Conservation (phyloP, 1,140 invertebrate genomes). For the Drosophila subobscura region DNA sequence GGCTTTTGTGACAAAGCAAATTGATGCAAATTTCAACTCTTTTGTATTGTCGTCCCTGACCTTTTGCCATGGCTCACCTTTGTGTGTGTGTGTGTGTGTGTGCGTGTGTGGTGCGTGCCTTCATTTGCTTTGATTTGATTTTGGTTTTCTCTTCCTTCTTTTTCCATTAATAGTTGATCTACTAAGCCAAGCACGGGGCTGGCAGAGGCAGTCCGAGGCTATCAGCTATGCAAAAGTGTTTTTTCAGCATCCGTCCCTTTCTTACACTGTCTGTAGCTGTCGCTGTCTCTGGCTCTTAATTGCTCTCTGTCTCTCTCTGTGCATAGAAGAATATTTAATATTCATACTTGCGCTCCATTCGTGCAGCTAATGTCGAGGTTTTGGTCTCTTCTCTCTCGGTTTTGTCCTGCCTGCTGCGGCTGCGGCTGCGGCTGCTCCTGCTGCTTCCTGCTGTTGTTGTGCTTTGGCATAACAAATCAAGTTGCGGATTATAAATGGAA, state of each 20-base stretch:
- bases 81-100: neutral
- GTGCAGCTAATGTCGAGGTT: slow-evolving; percentile 66
- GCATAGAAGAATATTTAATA: slow-evolving; percentile 74
- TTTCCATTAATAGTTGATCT: slow-evolving; percentile 80
- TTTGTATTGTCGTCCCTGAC: slow-evolving; percentile 27
- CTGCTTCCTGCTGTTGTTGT: slow-evolving; percentile 12
- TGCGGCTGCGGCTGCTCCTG: slow-evolving; percentile 8
- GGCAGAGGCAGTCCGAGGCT: slow-evolving; percentile 6
- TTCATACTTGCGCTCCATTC: slow-evolving; percentile 78
- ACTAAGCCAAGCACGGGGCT: slow-evolving; percentile 52
- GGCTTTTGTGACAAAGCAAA: slow-evolving; percentile 18
- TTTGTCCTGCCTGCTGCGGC: slow-evolving; percentile 10
- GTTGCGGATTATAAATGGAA: slow-evolving; percentile 69
- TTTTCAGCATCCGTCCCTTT: slow-evolving; percentile 54
- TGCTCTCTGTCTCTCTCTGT: slow-evolving; percentile 41
- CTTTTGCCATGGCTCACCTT: slow-evolving; percentile 21
- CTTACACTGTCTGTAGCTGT: neutral
- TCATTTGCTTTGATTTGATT: slow-evolving; percentile 43
- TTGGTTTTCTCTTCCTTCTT: slow-evolving; percentile 39
- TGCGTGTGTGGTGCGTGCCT: slow-evolving; percentile 33
- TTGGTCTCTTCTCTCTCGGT: slow-evolving; percentile 25
- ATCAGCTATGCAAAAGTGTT: slow-evolving; percentile 75
- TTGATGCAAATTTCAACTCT: slow-evolving; percentile 50
- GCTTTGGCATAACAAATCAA: slow-evolving; percentile 71
- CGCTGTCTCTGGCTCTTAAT: slow-evolving; percentile 16